Percentiles rank a stretch among this genome's conserved stretches.
Evolutionary conservation across 2,888 invertebrate genomes (phyloP).

Genomic region (Anoplius nigerrimus): DNA sequence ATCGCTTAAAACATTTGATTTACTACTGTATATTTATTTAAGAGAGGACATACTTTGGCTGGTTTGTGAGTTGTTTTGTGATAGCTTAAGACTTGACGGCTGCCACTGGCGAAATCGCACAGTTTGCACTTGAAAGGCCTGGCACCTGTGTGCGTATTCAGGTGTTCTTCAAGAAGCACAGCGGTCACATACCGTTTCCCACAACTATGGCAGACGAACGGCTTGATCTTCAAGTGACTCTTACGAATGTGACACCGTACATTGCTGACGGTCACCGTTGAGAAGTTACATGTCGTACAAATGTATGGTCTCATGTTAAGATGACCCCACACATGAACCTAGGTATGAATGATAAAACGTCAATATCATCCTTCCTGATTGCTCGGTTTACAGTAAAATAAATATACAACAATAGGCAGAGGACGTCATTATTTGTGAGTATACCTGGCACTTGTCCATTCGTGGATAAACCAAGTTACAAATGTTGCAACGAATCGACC

Average conservation of each 20-base stretch:
- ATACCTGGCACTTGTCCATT: slow-evolving; percentile 65
- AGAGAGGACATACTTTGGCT: slow-evolving; percentile 51
- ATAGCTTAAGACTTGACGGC: slow-evolving; percentile 63
- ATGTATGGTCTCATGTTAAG: slow-evolving; percentile 66
- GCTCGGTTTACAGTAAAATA: background rate
- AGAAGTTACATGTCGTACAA: slow-evolving; percentile 62
- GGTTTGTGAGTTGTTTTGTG: slow-evolving; percentile 62
- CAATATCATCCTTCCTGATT: background rate
- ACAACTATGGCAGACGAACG: slow-evolving; percentile 61
- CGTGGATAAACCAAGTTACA: slow-evolving; percentile 57
- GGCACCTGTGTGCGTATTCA: slow-evolving; percentile 64
- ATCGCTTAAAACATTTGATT: too few species aligned
- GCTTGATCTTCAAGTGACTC: slow-evolving; percentile 68
- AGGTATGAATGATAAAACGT: slow-evolving; percentile 5
- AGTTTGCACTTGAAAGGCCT: slow-evolving; percentile 59
- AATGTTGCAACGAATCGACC: slow-evolving; percentile 59
- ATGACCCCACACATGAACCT: slow-evolving; percentile 68
- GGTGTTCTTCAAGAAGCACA: slow-evolving; percentile 63
- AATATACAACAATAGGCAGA: background rate
- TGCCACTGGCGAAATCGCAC: slow-evolving; percentile 61
- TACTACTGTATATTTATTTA: background rate
- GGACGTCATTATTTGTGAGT: background rate
- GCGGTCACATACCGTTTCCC: slow-evolving; percentile 61
- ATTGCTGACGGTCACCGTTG: slow-evolving; percentile 66
- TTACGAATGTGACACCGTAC: slow-evolving; percentile 67